Conservation (phyloP, 1,140 invertebrate genomes). For the Sycobia sp. region DNA sequence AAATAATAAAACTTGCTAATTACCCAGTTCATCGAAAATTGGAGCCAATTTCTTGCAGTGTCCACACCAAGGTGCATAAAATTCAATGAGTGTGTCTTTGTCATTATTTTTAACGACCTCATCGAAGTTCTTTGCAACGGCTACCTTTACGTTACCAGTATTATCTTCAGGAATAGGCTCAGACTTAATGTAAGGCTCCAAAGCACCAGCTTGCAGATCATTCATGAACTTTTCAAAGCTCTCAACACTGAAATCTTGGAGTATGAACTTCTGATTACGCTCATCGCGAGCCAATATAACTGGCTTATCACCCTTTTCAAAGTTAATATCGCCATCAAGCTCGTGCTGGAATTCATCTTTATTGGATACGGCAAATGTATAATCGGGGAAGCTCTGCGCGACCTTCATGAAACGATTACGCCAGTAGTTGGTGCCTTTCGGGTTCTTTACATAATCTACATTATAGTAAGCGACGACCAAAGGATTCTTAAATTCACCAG, state of each 20-base stretch:
- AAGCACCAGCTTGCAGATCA: slow-evolving; percentile 79
- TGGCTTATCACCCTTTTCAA: slow-evolving; percentile 87
- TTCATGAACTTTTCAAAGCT: slow-evolving; percentile 87
- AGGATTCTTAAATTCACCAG: slow-evolving; percentile 86
- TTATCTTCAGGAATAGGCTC: slow-evolving; percentile 90
- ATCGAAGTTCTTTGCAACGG: slow-evolving; percentile 96
- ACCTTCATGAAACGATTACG: slow-evolving; percentile 96
- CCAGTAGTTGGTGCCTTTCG: slow-evolving; percentile 99
- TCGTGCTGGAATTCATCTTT: slow-evolving; percentile 94
- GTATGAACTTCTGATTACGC: slow-evolving; percentile 87
- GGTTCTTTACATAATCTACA: slow-evolving; percentile 96
- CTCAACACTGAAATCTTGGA: slow-evolving; percentile 93
- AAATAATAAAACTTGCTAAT: background rate
- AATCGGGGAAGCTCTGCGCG: slow-evolving; percentile 81
- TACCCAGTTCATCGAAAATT: slow-evolving; percentile 89
- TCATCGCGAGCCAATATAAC: slow-evolving; percentile 81
- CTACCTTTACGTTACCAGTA: slow-evolving; percentile 84
- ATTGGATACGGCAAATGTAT: slow-evolving; percentile 88
- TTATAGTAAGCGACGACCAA: slow-evolving; percentile 90
- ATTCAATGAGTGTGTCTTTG: slow-evolving; percentile 95
- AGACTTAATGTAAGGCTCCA: slow-evolving; percentile 95
- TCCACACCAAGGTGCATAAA: slow-evolving; percentile 99
- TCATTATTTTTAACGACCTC: slow-evolving; percentile 89
- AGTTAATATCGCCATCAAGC: slow-evolving; percentile 91
- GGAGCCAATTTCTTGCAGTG: slow-evolving; percentile 97